phyloP scores from a whole-genome alignment of 2,797 vertebrate genomes.

The Mus minutoides region DNA sequence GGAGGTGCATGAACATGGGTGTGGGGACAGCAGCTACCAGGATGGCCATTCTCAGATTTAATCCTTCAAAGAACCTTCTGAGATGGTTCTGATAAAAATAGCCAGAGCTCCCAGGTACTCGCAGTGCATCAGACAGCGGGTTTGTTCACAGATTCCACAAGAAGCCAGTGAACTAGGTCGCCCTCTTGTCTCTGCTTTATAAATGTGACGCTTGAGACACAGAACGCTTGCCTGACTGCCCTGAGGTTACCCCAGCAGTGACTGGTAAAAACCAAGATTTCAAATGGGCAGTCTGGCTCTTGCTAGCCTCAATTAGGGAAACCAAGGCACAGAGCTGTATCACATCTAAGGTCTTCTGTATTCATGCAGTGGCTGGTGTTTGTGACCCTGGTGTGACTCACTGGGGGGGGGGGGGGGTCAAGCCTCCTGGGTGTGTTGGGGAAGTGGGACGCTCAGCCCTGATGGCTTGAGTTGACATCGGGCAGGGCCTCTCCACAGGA shows the following conservation, averaged over 20 bases:
- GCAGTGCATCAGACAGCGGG: not conserved
- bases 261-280: not conserved
- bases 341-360: not conserved
- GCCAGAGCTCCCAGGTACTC: not conserved
- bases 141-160: not conserved
- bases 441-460: not conserved
- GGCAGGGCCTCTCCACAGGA: constrained; percentile 85
- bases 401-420: not conserved
- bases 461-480: not conserved
- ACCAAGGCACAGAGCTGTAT: constrained; percentile 11
- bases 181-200: not conserved
- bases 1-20: not conserved
- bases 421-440: not conserved
- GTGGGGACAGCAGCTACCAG: not conserved
- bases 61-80: not conserved
- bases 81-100: not conserved
- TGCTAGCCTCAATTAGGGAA: not conserved
- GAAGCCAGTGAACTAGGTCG: not conserved
- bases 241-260: not conserved
- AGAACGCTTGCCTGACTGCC: not conserved
- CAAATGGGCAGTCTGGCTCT: not conserved
- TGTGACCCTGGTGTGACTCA: not conserved
- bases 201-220: not conserved
- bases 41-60: not conserved
- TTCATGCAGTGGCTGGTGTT: not conserved